A percentile compares a stretch with the other conserved stretches of the same genome.
phyloP scores from a whole-genome alignment of 2,113 vertebrate species.

The Chrysemys picta region DNA sequence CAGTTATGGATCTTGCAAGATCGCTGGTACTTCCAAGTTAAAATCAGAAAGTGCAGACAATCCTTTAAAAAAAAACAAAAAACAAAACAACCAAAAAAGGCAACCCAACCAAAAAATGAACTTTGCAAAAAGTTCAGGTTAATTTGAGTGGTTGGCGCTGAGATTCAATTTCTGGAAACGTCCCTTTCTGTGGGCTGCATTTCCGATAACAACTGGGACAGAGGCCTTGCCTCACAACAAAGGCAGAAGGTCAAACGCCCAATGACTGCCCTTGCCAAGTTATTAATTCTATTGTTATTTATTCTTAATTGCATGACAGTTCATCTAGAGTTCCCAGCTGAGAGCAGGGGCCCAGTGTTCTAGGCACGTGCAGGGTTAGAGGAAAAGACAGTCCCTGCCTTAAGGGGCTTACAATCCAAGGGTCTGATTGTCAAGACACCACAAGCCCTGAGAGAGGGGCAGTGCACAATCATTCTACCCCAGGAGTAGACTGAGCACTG shows the following conservation, averaged over 20 bases:
- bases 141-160: neutral
- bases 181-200: neutral
- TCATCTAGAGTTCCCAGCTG: neutral
- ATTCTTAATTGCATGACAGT: neutral
- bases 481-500: too few species aligned
- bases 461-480: neutral
- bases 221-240: neutral
- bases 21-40: neutral
- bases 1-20: neutral
- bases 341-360: neutral
- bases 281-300: neutral
- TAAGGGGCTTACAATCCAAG: too few species aligned
- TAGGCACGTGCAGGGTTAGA: neutral
- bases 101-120: neutral
- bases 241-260: neutral
- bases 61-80: neutral
- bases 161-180: neutral
- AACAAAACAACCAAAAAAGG: neutral
- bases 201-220: neutral
- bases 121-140: neutral
- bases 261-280: neutral
- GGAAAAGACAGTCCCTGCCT: neutral
- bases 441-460: neutral
- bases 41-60: neutral
- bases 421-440: too few species aligned